Evolutionary conservation across 2,113 vertebrate species (phyloP).

Genomic region (Aspiorhynchus laticeps): DNA sequence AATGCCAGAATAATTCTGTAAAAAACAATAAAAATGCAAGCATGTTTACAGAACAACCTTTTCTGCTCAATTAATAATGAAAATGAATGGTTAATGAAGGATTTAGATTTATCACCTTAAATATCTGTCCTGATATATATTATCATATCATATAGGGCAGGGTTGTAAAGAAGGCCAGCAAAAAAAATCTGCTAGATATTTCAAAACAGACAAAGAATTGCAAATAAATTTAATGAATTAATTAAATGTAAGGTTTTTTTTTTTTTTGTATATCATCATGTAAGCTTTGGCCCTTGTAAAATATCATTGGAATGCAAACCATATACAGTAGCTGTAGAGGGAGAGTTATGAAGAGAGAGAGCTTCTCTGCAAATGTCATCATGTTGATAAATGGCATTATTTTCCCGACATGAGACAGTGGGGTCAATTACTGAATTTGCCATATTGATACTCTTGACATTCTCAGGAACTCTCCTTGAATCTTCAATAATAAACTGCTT

Average conservation of each 20-base stretch:
- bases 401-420: not conserved
- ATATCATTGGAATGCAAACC: not conserved
- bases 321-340: not conserved
- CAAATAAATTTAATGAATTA: not conserved
- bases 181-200: not conserved
- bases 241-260: not conserved
- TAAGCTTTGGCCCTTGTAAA: not conserved
- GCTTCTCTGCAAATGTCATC: constrained; percentile 41
- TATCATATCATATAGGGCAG: not conserved
- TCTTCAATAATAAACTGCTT: constrained; percentile 10
- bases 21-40: no score
- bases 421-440: constrained; percentile 39
- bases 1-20: no score
- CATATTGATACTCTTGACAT: constrained; percentile 30
- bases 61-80: no score
- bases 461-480: constrained; percentile 19
- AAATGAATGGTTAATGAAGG: no score
- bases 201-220: not conserved
- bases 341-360: not conserved
- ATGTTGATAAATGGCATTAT: constrained; percentile 44
- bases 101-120: no score
- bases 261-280: not conserved
- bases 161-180: not conserved
- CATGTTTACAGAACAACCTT: no score
- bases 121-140: no score